Evolutionary conservation across 2,113 vertebrate genomes (phyloP).

Genomic region (Isichthys henryi): DNA sequence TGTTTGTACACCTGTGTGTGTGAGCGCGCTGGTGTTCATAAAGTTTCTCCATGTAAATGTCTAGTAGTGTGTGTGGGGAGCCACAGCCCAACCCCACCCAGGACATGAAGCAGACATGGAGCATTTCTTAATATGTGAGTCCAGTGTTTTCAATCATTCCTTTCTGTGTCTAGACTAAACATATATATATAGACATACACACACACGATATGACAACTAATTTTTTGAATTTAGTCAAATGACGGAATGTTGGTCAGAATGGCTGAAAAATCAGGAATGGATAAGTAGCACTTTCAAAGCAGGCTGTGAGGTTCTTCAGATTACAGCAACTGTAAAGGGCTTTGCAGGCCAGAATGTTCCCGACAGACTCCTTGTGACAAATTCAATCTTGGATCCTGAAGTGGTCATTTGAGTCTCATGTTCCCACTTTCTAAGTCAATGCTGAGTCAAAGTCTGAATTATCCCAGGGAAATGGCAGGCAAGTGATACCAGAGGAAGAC

Average conservation of each 20-base stretch:
- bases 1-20: too few relatives aligned
- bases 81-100: too few relatives aligned
- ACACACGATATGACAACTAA: background rate
- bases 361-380: background rate
- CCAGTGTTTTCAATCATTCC: too few relatives aligned
- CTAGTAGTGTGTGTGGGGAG: too few relatives aligned
- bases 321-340: background rate
- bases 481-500: background rate
- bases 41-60: too few relatives aligned
- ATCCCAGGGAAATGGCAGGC: background rate
- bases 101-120: too few relatives aligned
- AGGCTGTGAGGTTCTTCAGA: background rate
- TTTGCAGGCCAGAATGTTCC: background rate
- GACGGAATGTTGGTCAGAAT: background rate
- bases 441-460: background rate
- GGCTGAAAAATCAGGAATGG: background rate
- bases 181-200: too few relatives aligned
- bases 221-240: background rate
- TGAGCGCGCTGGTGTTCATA: too few relatives aligned
- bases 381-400: background rate
- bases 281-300: background rate
- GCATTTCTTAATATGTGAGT: too few relatives aligned
- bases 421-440: background rate
- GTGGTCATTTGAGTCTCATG: background rate
- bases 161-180: too few relatives aligned